Evolutionary conservation across 2,888 invertebrate genomes (phyloP).

Genomic region (Beris chalybata): DNA sequence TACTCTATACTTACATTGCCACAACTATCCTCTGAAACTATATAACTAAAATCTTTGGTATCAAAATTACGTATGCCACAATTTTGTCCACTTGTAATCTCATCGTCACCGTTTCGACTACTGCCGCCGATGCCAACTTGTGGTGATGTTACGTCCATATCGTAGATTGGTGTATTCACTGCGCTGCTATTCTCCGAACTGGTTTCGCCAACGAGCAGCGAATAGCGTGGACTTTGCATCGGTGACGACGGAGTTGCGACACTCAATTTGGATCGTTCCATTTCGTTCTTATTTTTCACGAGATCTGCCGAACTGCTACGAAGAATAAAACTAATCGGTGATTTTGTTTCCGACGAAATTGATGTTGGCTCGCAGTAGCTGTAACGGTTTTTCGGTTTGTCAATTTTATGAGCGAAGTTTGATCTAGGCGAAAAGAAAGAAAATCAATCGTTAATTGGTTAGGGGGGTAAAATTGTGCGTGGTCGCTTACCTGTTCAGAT

Average conservation of each 20-base stretch:
- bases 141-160: constrained; percentile 48
- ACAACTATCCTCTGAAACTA: constrained; percentile 52
- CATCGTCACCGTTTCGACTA: constrained; percentile 26
- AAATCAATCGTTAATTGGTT: constrained; percentile 34
- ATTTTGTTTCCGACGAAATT: constrained; percentile 31
- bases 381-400: constrained; percentile 47
- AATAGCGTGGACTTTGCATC: constrained; percentile 54
- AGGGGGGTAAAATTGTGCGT: background rate
- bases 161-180: constrained; percentile 55
- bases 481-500: constrained; percentile 17
- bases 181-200: constrained; percentile 56
- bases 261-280: constrained; percentile 49
- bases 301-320: constrained; percentile 46
- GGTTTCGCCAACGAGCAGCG: constrained; percentile 55
- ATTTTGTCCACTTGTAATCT: constrained; percentile 31
- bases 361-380: constrained; percentile 46
- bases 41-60: constrained; percentile 44
- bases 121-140: constrained; percentile 43
- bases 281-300: constrained; percentile 44
- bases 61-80: constrained; percentile 41
- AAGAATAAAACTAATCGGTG: constrained; percentile 43
- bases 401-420: constrained; percentile 36
- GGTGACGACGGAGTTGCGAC: constrained; percentile 53
- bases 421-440: constrained; percentile 29
- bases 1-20: constrained; percentile 46